Conservation (phyloP, 2,888 invertebrate genomes). For the Bugula neritina region DNA sequence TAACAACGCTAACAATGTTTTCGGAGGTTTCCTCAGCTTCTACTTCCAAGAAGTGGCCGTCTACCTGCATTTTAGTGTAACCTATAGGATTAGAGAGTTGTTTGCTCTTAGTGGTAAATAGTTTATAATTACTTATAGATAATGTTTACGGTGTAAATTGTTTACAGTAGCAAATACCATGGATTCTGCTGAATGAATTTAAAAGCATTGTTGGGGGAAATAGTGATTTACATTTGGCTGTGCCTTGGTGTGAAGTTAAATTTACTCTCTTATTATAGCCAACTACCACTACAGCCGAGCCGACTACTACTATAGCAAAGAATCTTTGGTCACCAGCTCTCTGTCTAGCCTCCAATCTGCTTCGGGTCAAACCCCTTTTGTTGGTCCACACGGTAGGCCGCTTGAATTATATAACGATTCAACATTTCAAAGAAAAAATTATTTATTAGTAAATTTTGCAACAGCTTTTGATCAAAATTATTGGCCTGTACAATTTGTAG, state of each 20-base stretch:
- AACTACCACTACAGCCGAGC: constrained; percentile 8
- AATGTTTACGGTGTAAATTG: too few relatives aligned
- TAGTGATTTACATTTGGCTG: too few relatives aligned
- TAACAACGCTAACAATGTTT: constrained; percentile 24
- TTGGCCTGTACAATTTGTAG: neutral
- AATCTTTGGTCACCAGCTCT: neutral
- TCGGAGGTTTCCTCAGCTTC: constrained; percentile 9
- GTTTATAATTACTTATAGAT: too few relatives aligned
- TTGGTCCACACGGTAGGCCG: neutral
- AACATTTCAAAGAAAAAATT: too few relatives aligned
- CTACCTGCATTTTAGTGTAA: neutral
- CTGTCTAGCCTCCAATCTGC: neutral
- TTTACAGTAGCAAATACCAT: too few relatives aligned
- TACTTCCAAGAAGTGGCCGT: constrained; percentile 18
- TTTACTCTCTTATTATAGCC: too few relatives aligned
- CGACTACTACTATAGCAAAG: constrained; percentile 8
- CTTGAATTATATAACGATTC: too few relatives aligned
- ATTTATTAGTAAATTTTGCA: too few relatives aligned
- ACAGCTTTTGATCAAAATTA: too few relatives aligned
- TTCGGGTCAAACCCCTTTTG: neutral
- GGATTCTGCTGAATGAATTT: too few relatives aligned
- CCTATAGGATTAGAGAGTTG: constrained; percentile 5
- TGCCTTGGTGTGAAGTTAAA: too few relatives aligned
- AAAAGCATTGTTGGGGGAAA: too few relatives aligned
- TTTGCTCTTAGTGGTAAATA: constrained; percentile 8